Evolutionary conservation across 2,888 invertebrate genomes (phyloP).

Genomic region (Calameuta idolon): DNA sequence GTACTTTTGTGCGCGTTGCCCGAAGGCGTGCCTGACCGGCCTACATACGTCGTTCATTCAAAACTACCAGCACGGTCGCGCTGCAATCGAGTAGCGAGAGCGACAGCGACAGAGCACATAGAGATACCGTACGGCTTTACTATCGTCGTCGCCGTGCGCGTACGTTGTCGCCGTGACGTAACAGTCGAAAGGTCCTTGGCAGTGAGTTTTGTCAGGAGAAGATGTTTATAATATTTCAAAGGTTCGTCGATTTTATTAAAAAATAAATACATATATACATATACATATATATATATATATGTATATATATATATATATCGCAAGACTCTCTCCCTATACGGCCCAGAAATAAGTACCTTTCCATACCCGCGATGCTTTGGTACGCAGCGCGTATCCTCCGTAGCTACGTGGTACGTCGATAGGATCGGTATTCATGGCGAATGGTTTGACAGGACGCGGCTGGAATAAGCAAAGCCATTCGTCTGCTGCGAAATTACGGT

Average conservation of each 20-base stretch:
- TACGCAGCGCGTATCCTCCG: not conserved
- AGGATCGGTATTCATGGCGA: conserved; percentile 7
- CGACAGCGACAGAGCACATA: not conserved
- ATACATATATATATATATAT: too few relatives aligned
- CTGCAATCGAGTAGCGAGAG: not conserved
- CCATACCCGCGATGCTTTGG: not conserved
- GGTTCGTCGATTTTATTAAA: not conserved
- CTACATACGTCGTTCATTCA: conserved; percentile 15
- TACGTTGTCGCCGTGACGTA: not conserved
- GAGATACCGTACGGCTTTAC: not conserved
- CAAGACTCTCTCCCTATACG: not conserved
- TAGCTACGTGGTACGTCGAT: not conserved
- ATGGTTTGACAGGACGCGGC: conserved; percentile 1
- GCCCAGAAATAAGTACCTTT: not conserved
- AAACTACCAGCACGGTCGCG: not conserved
- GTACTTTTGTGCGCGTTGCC: not conserved
- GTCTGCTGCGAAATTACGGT: not conserved
- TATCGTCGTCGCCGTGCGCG: not conserved
- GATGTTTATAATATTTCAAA: not conserved
- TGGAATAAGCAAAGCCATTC: conserved; percentile 1
- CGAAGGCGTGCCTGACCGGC: conserved; percentile 7
- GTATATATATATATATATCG: not conserved
- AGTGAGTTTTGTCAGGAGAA: not conserved
- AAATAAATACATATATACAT: not conserved
- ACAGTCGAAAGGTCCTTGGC: not conserved